Evolutionary conservation across 2,888 invertebrate species (phyloP), one percentile per base, ranked within the genome.

Genomic region (Temnothorax ravouxi): DNA sequence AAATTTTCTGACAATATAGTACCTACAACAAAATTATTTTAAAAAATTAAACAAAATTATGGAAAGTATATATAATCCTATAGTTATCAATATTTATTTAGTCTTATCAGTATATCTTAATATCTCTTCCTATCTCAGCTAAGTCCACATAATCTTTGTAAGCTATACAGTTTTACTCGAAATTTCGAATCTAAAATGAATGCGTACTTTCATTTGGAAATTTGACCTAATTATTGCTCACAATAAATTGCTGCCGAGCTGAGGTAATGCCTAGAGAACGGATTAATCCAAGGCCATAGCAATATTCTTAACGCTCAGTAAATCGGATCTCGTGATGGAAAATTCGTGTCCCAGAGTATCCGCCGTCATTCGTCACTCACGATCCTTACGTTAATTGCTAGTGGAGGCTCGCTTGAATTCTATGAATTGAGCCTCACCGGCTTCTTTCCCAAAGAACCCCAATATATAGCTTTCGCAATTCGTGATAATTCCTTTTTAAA

Each of bases 291-390:
- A 67, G 41, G 25, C 41, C 9, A 13, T 64, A 50, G 18, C 21
- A 64, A 76, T 64, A 64, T 66, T 77, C 52, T 77, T 38, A 38
- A 75, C 50, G 29, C 41, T 67, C 13, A n/a, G 67, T 21, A 67
- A 76, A 76, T 76, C 76, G 67, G n/a, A 66, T 67, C 52, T 66
- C n/a, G 4, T 67, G 64, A 76, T 76, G 76, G 52, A 76, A 64
- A 52, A 67, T 77, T 67, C 52, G 25, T 67, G 52, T 66, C 50
- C 18, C 8, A 8, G 67, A 25, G 2, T 52, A 66, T 54, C 13
- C 25, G 8, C 41, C 25, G 25, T 52, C 38, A 66, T 64, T 64
- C 50, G n/a, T 38, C 52, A 8, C 25, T 76, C 47, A 52, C 25
- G 13, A 18, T 41, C 18, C 41, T 67, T 75, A 54, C 59, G 11